Conservation (phyloP, 2,888 invertebrate species). For the Tiliacea aurago region DNA sequence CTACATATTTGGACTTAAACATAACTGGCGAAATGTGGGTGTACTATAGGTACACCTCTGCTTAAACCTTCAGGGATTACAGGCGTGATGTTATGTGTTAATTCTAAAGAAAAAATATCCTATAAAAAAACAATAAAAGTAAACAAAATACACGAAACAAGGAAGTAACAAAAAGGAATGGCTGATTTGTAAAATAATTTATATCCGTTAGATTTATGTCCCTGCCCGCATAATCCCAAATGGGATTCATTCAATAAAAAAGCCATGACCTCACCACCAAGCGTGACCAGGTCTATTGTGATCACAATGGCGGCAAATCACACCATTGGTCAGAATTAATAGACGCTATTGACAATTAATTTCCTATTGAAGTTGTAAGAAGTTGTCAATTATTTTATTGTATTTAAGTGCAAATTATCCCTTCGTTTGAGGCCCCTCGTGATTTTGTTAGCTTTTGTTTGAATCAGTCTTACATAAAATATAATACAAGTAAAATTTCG, state of each 20-base stretch:
- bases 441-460: not conserved
- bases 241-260: conserved; percentile 85
- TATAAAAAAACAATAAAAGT: not conserved
- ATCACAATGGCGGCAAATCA: conserved; percentile 79
- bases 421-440: not conserved
- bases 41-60: no score
- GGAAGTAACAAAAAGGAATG: conserved; percentile 52
- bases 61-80: no score
- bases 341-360: conserved; percentile 65
- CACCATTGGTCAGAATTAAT: conserved; percentile 67
- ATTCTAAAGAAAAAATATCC: no score
- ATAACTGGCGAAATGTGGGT: no score
- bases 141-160: conserved; percentile 19
- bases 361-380: conserved; percentile 57
- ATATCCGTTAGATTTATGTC: conserved; percentile 59
- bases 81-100: no score
- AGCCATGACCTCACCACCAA: conserved; percentile 77
- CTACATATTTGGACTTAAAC: no score
- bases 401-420: conserved; percentile 43
- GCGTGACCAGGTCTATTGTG: conserved; percentile 78
- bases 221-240: conserved; percentile 82
- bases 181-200: conserved; percentile 53
- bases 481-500: not conserved
- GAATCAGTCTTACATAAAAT: not conserved
- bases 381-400: conserved; percentile 42